Conservation (phyloP, 2,113 vertebrate genomes). For the Empidonax alnorum region DNA sequence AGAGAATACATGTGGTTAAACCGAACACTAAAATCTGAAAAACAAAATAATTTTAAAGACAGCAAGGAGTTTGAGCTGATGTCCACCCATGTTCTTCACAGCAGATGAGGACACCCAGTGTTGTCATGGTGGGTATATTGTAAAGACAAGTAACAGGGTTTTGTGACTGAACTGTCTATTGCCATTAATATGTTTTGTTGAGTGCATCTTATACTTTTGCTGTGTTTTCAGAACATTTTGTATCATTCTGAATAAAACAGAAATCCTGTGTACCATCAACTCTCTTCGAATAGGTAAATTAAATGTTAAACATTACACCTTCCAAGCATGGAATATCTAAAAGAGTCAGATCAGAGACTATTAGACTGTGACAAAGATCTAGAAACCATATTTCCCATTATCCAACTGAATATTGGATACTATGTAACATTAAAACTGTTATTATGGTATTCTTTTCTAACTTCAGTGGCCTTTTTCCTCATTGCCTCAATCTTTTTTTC, state of each 20-base stretch:
- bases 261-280: neutral
- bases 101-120: neutral
- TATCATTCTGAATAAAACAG: neutral
- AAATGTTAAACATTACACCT: neutral
- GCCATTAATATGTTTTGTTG: neutral
- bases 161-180: neutral
- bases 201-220: neutral
- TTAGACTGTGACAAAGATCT: neutral
- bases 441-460: neutral
- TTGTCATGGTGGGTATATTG: fast-evolving
- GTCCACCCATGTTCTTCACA: neutral
- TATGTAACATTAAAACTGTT: neutral
- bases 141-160: neutral
- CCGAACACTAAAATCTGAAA: neutral
- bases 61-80: neutral
- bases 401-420: neutral
- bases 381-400: neutral
- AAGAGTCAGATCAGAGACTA: neutral
- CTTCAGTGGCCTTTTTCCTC: neutral
- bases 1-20: neutral
- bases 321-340: fast-evolving
- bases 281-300: neutral
- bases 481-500: neutral
- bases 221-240: neutral
- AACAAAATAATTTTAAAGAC: neutral